Percentiles rank a stretch among this genome's conserved stretches.
phyloP scores from a whole-genome alignment of 2,113 vertebrate species.

The Pelmatolapia mariae region DNA sequence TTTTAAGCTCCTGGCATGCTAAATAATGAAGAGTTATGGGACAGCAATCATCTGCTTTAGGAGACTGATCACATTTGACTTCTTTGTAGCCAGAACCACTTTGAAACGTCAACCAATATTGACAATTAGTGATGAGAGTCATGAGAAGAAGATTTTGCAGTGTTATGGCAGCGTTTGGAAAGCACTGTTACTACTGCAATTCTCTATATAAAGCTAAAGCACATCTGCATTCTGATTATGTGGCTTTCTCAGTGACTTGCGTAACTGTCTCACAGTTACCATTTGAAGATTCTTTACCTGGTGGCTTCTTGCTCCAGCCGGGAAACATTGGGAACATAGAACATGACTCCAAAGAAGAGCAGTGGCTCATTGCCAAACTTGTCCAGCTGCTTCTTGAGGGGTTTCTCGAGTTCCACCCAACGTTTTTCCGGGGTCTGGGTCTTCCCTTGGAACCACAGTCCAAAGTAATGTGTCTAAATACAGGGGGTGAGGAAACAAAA shows the following conservation, averaged over 20 bases:
- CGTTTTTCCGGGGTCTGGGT: conserved; percentile 84
- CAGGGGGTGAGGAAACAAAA: background rate
- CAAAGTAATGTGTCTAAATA: conserved; percentile 87
- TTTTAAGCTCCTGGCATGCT: background rate
- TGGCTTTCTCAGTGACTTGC: background rate
- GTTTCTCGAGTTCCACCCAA: conserved; percentile 98
- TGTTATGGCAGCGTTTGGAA: background rate
- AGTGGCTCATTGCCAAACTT: conserved; percentile 93
- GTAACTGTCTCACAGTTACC: background rate
- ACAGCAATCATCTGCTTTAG: background rate
- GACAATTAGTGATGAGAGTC: background rate
- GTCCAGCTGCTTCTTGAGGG: conserved; percentile 97
- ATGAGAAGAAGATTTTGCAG: background rate
- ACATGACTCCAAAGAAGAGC: conserved; percentile 97
- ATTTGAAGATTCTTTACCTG: conserved; percentile 71
- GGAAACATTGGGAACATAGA: conserved; percentile 91
- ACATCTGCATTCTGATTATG: background rate
- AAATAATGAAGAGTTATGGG: background rate
- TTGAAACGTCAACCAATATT: background rate
- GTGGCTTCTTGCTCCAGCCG: conserved; percentile 90
- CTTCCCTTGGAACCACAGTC: conserved; percentile 94
- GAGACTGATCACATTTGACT: background rate
- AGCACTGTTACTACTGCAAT: background rate
- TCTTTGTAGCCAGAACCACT: background rate
- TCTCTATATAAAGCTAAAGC: background rate